phyloP scores from a whole-genome alignment of 2,888 invertebrate species.

The Drosophila fungiperda region DNA sequence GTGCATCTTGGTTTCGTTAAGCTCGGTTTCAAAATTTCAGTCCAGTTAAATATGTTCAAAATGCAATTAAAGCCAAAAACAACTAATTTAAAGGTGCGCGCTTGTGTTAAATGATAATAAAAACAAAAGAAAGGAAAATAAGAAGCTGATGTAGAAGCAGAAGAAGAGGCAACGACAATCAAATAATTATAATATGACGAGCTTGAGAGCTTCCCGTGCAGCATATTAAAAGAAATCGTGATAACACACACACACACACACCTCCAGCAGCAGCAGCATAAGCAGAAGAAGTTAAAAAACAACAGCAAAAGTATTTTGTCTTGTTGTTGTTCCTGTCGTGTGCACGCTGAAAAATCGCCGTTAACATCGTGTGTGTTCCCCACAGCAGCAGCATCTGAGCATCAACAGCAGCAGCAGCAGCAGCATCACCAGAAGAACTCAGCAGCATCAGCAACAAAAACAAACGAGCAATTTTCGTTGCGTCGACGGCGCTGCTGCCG shows the following conservation, averaged over 20 bases:
- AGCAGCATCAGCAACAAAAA: conserved; percentile 48
- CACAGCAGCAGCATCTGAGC: conserved; percentile 8
- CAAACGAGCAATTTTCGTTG: conserved; percentile 58
- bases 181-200: conserved; percentile 54
- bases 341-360: conserved; percentile 49
- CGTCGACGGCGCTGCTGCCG: conserved; percentile 59
- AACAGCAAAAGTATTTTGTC: conserved; percentile 36
- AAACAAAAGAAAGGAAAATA: conserved; percentile 10
- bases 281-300: conserved; percentile 19
- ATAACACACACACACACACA: conserved; percentile 55
- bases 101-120: conserved; percentile 42
- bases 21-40: conserved; percentile 10
- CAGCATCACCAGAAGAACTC: conserved; percentile 6
- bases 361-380: conserved; percentile 60
- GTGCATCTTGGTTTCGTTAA: conserved; percentile 10
- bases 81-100: conserved; percentile 40
- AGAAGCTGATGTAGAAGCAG: conserved; percentile 5
- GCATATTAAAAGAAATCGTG: conserved; percentile 59
- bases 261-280: conserved; percentile 24
- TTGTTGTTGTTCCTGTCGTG: conserved; percentile 36
- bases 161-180: conserved; percentile 40
- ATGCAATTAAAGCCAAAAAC: conserved; percentile 18
- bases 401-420: conserved; percentile 25
- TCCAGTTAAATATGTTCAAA: conserved; percentile 12
- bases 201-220: conserved; percentile 57